Evolutionary conservation across 2,113 vertebrate genomes (phyloP).

Genomic region (Empidonax traillii): DNA sequence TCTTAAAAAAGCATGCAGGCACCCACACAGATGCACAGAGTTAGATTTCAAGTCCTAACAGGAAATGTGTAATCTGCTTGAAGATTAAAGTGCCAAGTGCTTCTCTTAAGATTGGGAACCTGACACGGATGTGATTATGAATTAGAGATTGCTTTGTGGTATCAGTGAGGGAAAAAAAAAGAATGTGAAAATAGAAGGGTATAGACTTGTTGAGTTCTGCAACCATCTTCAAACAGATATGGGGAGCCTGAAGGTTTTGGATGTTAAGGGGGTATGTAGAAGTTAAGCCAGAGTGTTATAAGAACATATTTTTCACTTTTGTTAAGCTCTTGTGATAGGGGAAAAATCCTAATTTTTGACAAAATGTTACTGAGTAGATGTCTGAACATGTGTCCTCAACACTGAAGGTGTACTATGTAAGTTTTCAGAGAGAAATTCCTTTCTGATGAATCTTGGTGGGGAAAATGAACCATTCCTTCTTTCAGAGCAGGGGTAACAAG

Average conservation of each 20-base stretch:
- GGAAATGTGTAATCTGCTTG: slow-evolving; percentile 54
- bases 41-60: slow-evolving; percentile 51
- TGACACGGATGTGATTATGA: slow-evolving; percentile 54
- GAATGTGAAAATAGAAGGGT: slow-evolving; percentile 11
- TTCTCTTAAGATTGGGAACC: slow-evolving; percentile 44
- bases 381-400: not conserved
- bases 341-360: not conserved
- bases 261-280: not conserved
- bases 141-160: slow-evolving; percentile 44
- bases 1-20: not conserved
- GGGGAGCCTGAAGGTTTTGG: not conserved
- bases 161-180: not conserved
- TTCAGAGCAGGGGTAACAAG: not conserved
- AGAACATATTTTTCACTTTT: not conserved
- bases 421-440: not conserved
- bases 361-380: not conserved
- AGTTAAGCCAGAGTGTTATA: not conserved
- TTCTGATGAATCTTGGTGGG: not conserved
- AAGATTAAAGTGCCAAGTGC: slow-evolving; percentile 51
- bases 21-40: not conserved
- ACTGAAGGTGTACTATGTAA: not conserved
- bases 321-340: not conserved
- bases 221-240: not conserved
- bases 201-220: slow-evolving; percentile 42
- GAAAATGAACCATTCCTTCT: not conserved